Percentiles rank a stretch among this genome's conserved stretches.
phyloP scores from a whole-genome alignment of 2,888 invertebrate genomes.

The Sisyra nigra region DNA sequence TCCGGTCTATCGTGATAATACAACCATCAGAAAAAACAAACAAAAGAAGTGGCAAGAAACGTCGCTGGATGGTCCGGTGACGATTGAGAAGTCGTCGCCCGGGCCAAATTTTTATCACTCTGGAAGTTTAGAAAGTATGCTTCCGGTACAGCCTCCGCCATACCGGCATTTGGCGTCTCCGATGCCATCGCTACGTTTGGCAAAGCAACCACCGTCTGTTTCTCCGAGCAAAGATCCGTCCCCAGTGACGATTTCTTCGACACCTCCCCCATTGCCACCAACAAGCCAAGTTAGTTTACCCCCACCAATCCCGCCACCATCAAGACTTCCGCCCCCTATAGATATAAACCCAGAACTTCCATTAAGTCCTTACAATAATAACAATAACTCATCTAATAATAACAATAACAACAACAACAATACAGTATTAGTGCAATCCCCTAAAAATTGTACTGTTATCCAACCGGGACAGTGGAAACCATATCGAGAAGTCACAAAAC shows the following conservation, averaged over 20 bases:
- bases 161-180: constrained; percentile 2
- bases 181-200: not conserved
- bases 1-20: constrained; percentile 7
- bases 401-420: constrained; percentile 21
- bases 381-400: constrained; percentile 17
- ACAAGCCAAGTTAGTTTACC: constrained; percentile 5
- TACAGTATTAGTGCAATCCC: constrained; percentile 40
- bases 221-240: not conserved
- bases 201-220: not conserved
- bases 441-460: constrained; percentile 70
- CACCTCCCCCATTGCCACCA: not conserved
- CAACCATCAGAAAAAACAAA: constrained; percentile 22
- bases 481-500: constrained; percentile 86
- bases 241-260: not conserved
- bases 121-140: constrained; percentile 3
- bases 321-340: constrained; percentile 19
- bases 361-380: constrained; percentile 20
- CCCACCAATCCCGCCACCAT: constrained; percentile 14
- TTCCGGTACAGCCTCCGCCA: not conserved
- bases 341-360: constrained; percentile 28
- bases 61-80: constrained; percentile 22
- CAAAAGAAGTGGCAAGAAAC: constrained; percentile 30
- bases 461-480: constrained; percentile 82
- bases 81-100: not conserved
- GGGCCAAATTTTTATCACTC: not conserved